Conservation (phyloP, 2,797 vertebrate genomes). For the Adelosebastes latens region DNA sequence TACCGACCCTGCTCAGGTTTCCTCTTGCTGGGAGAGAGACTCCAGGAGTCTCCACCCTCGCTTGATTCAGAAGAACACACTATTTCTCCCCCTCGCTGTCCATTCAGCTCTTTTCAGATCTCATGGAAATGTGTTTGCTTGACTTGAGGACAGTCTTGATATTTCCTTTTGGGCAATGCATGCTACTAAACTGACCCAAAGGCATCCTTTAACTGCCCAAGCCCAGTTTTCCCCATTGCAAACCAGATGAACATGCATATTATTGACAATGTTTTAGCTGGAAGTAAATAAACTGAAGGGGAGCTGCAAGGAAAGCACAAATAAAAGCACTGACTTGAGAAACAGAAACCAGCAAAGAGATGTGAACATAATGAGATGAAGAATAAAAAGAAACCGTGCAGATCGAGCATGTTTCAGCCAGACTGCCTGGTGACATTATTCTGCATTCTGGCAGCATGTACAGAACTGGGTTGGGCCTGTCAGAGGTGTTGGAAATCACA, state of each 20-base stretch:
- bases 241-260: neutral
- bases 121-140: slow-evolving; percentile 16
- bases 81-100: neutral
- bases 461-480: slow-evolving; percentile 26
- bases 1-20: slow-evolving; percentile 73
- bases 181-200: slow-evolving; percentile 10
- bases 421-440: neutral
- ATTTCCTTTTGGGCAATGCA: neutral
- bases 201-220: neutral
- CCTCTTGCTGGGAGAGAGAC: slow-evolving; percentile 56
- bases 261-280: neutral
- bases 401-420: neutral
- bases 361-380: neutral
- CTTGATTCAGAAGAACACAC: slow-evolving; percentile 34
- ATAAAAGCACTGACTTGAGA: neutral
- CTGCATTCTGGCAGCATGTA: neutral
- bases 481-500: slow-evolving; percentile 55
- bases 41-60: slow-evolving; percentile 54
- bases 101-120: slow-evolving; percentile 29
- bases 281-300: neutral
- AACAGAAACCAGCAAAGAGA: neutral
- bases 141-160: neutral
- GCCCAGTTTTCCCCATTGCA: neutral
- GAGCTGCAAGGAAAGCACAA: neutral
- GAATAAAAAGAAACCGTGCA: neutral